A percentile compares a stretch with the other conserved stretches of the same genome.
Evolutionary conservation across 2,797 vertebrate species (phyloP).

Genomic region (Scomberomorus guttatus): DNA sequence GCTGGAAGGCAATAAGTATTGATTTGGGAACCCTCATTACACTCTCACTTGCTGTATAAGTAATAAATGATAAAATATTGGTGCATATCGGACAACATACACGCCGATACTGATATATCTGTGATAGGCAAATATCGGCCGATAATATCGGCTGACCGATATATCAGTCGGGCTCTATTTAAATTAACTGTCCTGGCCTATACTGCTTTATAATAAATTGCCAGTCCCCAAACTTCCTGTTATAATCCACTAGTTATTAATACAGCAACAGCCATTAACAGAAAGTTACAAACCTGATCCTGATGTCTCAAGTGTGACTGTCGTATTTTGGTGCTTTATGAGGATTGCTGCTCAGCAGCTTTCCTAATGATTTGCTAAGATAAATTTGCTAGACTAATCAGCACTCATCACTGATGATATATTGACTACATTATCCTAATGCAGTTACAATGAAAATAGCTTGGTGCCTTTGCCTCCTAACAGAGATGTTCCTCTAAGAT

Average conservation of each 20-base stretch:
- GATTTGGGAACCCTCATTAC: constrained; percentile 59
- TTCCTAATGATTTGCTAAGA: background rate
- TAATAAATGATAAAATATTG: no score
- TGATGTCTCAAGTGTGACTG: background rate
- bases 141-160: no score
- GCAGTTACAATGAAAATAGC: background rate
- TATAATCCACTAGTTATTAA: constrained; percentile 2
- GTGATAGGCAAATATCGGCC: no score
- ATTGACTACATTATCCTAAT: constrained; percentile 11
- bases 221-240: background rate
- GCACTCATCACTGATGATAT: background rate
- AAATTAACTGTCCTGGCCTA: no score
- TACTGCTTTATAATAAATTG: constrained; percentile 6
- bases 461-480: constrained; percentile 13
- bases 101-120: no score
- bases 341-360: background rate
- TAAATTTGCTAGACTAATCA: background rate
- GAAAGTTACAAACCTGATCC: background rate
- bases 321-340: background rate
- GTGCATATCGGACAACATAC: no score
- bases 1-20: constrained; percentile 49
- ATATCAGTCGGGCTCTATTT: no score
- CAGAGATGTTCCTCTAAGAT: constrained; percentile 17
- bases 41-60: constrained; percentile 50
- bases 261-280: background rate